Evolutionary conservation across 2,888 invertebrate genomes (phyloP), one percentile per base, ranked within the genome.

Genomic region (Tiliacea citrago): DNA sequence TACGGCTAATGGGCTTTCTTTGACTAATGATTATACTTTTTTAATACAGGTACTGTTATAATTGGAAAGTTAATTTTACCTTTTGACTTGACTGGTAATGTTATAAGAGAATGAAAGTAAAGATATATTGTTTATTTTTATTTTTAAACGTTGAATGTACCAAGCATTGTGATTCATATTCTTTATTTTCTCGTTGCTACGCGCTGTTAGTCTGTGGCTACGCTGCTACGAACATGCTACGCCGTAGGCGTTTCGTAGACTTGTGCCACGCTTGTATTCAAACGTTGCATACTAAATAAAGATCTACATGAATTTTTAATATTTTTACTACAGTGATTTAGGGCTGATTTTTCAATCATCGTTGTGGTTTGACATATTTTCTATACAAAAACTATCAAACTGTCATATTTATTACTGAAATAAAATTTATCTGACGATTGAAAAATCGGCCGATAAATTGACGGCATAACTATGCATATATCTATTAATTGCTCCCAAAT

Each of bases 21-120:
- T 92, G 89, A 92, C 88, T 91, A 93, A 94, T 91, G 91, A 89
- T 89, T 86, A 79, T 88, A 88, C 84, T 90, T 89, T 88, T 89
- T 86, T 76, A 84, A 83, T 79, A 74, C 73, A 79, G 72, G 86
- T 74, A 68, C 65, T 55, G 42, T 42, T 42, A 73, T 73, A 83
- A 82, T 81, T 77, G 67, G 73, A 68, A 79, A 77, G 76, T 81
- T 85, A 82, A 80, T 79, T 86, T 68, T 62, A 82, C 76, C 68
- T 81, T 85, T 68, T 35, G 8, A 71, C 51, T 57, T 76, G 68
- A 76, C 70, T 72, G 24, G 60, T 82, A 63, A 68, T 77, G 68
- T 67, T 60, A 21, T 57, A 18, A 24, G 47, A 47, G 29, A 75
- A 55, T 39, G 0, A 61, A 63, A 39, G 6, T 9, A 24, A 73